Percentiles rank a stretch among this genome's conserved stretches.
phyloP scores from a whole-genome alignment of 2,888 invertebrate species.

The Heliconius ismenius region DNA sequence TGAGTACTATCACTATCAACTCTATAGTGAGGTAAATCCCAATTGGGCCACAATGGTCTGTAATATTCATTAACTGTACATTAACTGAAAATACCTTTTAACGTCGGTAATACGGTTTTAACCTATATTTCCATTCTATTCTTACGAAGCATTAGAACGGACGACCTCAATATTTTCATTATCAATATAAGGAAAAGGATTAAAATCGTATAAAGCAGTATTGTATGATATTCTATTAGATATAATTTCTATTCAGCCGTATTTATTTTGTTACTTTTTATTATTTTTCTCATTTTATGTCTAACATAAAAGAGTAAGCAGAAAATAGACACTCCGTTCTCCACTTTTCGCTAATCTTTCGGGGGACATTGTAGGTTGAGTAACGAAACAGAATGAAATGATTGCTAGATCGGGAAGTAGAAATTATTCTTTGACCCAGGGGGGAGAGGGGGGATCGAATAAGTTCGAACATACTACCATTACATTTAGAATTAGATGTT shows the following conservation, averaged over 20 bases:
- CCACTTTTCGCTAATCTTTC: too few relatives aligned
- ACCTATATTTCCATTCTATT: conserved; percentile 1
- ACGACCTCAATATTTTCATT: conserved; percentile 35
- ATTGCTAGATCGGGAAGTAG: too few relatives aligned
- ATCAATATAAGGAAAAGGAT: conserved; percentile 34
- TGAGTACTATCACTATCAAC: background rate
- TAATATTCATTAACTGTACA: conserved; percentile 13
- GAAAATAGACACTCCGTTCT: too few relatives aligned
- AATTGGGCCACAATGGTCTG: background rate
- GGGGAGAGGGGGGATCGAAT: too few relatives aligned
- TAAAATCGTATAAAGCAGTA: conserved; percentile 14
- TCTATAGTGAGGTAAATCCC: background rate
- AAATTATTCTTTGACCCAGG: too few relatives aligned
- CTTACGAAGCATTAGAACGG: conserved; percentile 25
- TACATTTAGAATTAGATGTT: too few relatives aligned
- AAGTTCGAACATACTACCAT: too few relatives aligned
- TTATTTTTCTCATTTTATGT: background rate
- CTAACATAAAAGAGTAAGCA: background rate
- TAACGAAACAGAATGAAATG: too few relatives aligned
- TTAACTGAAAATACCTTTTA: conserved; percentile 4
- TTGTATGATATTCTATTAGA: conserved; percentile 16
- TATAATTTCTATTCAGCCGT: background rate
- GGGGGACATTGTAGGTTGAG: too few relatives aligned
- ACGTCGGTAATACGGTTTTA: conserved; percentile 27
- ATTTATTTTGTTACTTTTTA: background rate